phyloP scores from a whole-genome alignment of 2,113 vertebrate genomes.

The Scytalopus superciliaris region DNA sequence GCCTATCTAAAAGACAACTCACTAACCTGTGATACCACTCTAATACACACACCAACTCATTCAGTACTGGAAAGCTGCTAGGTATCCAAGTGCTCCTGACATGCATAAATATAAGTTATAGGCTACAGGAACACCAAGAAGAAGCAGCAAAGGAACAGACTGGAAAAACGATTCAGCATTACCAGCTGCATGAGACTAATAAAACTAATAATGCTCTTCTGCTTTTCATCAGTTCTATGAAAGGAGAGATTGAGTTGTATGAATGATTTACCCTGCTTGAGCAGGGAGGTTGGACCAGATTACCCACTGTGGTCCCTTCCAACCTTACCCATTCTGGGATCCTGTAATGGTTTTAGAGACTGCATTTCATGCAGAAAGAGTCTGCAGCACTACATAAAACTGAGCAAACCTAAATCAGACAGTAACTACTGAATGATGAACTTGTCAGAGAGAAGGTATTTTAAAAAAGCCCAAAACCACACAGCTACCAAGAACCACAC shows the following conservation, averaged over 20 bases:
- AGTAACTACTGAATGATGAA: background rate
- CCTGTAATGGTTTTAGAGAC: background rate
- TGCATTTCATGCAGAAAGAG: background rate
- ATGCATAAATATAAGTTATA: rapidly evolving
- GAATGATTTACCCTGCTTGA: background rate
- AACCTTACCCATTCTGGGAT: background rate
- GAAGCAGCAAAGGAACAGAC: background rate
- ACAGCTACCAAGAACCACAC: background rate
- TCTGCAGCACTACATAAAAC: background rate
- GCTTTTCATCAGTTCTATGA: background rate
- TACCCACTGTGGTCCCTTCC: background rate
- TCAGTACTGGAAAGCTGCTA: background rate
- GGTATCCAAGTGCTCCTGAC: background rate
- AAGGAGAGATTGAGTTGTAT: background rate
- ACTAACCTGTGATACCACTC: background rate
- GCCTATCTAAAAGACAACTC: background rate
- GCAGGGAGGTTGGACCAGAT: background rate
- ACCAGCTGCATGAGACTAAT: background rate
- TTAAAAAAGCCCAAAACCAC: background rate
- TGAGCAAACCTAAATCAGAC: background rate
- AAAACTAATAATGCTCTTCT: background rate
- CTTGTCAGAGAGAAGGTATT: background rate
- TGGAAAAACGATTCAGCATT: background rate
- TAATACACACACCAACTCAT: background rate
- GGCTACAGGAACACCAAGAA: background rate